Evolutionary conservation across 2,113 vertebrate species (phyloP), one percentile per base, ranked within the genome.

Genomic region (Alouatta palliata): DNA sequence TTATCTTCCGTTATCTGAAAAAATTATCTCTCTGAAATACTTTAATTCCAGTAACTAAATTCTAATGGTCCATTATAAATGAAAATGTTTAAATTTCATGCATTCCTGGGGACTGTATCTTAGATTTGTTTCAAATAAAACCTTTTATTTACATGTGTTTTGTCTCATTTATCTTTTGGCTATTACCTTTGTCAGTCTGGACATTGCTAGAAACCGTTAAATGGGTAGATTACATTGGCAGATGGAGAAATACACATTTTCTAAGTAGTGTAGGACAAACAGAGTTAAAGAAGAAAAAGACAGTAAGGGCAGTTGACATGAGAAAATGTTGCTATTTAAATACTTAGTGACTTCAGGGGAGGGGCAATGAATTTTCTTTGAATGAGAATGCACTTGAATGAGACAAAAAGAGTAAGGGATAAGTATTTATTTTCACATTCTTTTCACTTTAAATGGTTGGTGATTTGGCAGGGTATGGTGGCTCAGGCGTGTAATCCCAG

Each of bases 31-130:
- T 52, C n/a, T n/a, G 32, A 95, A 84, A 58, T 70, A 87, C 8
- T 83, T 91, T 73, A 82, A 79, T 90, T 92, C n/a, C 16, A 97
- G 13, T 49, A 88, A 70, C 32, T 71, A 84, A 94, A 32, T 83
- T 66, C 83, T 81, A 68, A 85, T 45, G 7, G 21, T 61, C 4
- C 32, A 54, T 75, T 77, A 32, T 52, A 84, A 94, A 52, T 32
- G 49, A 37, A 81, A 32, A 97, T 75, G 0, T 30, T 52, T 87
- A 14, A 35, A 77, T 35, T 91, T 81, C 64, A 80, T 81, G 21
- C 13, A 71, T 75, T 91, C 23, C 49, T 37, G 11, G 49, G 70
- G 45, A 80, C 12, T 47, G 8, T 54, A n/a, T 84, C 52, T 85
- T 61, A 66, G 1, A 54, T 23, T 30, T 54, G 2, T 64, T 82